Conservation (phyloP, 1,140 invertebrate genomes). For the Saccostrea glomerata region DNA sequence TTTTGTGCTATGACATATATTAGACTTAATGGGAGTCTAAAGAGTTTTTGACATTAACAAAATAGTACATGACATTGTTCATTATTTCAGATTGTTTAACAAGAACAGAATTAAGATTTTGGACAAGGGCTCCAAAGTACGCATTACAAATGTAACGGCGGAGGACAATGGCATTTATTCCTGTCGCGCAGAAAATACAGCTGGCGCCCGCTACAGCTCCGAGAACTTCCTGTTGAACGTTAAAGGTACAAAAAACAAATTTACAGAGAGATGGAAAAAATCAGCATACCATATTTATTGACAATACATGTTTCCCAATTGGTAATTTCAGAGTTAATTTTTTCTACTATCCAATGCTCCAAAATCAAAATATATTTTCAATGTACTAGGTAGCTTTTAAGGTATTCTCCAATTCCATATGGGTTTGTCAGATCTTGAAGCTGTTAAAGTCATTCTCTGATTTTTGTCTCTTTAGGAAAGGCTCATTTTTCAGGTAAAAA, state of each 20-base stretch:
- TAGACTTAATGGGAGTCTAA: not conserved
- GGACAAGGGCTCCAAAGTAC: constrained; percentile 82
- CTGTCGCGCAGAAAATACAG: constrained; percentile 85
- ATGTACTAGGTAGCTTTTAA: not conserved
- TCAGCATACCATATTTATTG: not conserved
- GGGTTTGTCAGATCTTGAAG: not conserved
- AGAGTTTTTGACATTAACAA: constrained; percentile 17
- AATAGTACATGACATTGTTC: constrained; percentile 29
- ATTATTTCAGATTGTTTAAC: constrained; percentile 81
- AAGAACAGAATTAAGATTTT: constrained; percentile 83
- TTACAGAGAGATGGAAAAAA: not conserved
- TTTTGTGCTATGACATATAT: not conserved
- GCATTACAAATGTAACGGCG: constrained; percentile 82
- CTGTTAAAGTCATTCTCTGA: constrained; percentile 1
- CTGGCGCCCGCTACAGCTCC: constrained; percentile 82
- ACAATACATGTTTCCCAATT: not conserved
- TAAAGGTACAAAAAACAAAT: constrained; percentile 78
- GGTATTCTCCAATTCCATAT: not conserved
- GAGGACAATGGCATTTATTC: constrained; percentile 87
- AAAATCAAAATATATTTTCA: not conserved
- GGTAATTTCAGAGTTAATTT: constrained; percentile 6
- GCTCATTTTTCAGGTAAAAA: constrained; percentile 31
- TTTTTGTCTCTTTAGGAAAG: constrained; percentile 10
- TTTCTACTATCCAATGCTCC: not conserved
- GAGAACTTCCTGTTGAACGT: constrained; percentile 82